Base-by-base conservation (phyloP, 1,140 invertebrate species). In the Eriocheir sinensis region DNA sequence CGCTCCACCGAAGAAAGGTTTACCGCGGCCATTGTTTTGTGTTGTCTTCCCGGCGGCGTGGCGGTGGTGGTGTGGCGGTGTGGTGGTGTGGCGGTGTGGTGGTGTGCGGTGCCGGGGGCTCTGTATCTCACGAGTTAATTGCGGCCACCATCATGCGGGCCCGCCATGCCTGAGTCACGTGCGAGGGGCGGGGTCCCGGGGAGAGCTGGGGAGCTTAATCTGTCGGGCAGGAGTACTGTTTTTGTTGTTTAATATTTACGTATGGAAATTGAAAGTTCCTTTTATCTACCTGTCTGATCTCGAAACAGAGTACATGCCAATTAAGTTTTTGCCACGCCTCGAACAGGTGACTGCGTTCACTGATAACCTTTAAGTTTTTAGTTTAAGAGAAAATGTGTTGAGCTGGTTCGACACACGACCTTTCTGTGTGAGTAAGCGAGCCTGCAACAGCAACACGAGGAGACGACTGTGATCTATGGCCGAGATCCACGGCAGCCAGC, bases 121-220 rank as follows among this genome's bases (percentile, higher is more conserved):
- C 41, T 48, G 85, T 93, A 93, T 93, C 91, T 93, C 91, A 93
- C 41, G 30, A 92, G 90, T 80, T 83, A 92, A 92, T 83, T 83
- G 72, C 60, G 60, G 91, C 85, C 44, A 30, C 79, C 34, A 93
- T 93, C 91, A 93, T 93, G 91, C 91, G 40, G 53, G 81, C 34
- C 38, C 41, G 32, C 34, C 17, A 79, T 92, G 79, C 83, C 38
- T 34, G 40, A 85, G 44, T 86, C 91, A 93, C 81, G 40, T 93
- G 79, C 91, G 83, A n/a, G 15, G 40, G 44, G 91, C 81, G 38
- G 34, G 30, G 72, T 86, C 89, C 41, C 36, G 34, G 1, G 32
- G 60, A 81, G 38, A 44, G 30, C 85, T 93, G 8, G 60, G 41
- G 89, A 72, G 41, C 72, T 60, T 72, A 79, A 41, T 38, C n/a